Evolutionary conservation across 1,140 invertebrate genomes (phyloP).

Genomic region (Drosophila bipectinata): DNA sequence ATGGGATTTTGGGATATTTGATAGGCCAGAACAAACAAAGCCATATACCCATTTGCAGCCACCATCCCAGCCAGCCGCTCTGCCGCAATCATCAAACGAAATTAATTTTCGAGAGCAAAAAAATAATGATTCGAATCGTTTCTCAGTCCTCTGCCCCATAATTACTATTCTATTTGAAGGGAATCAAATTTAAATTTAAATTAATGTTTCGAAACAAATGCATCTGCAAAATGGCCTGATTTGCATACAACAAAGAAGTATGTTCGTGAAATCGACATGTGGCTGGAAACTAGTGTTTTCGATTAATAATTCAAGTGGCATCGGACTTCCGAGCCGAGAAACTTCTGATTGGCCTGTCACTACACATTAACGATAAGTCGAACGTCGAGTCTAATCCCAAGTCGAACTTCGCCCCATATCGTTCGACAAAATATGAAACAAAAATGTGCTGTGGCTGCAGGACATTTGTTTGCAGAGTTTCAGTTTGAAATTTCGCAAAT

Average conservation of each 20-base stretch:
- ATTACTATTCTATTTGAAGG: conserved; percentile 42
- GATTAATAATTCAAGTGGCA: conserved; percentile 66
- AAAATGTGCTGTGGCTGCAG: background rate
- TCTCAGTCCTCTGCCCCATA: conserved; percentile 14
- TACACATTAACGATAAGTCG: conserved; percentile 56
- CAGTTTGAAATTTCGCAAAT: conserved; percentile 46
- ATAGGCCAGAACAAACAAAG: conserved; percentile 37
- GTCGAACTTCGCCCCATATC: background rate
- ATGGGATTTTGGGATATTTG: conserved; percentile 47
- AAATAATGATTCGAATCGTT: conserved; percentile 43
- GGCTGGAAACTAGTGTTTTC: conserved; percentile 49
- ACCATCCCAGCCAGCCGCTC: background rate
- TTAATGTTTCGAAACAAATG: conserved; percentile 39
- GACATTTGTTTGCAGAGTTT: conserved; percentile 51
- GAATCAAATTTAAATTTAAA: conserved; percentile 60
- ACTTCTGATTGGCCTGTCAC: conserved; percentile 33
- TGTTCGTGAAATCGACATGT: conserved; percentile 18
- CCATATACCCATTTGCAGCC: conserved; percentile 2
- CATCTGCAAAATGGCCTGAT: conserved; percentile 44
- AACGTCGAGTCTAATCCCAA: conserved; percentile 3
- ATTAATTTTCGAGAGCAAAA: conserved; percentile 45
- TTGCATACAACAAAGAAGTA: conserved; percentile 35
- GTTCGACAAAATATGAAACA: background rate
- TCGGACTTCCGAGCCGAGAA: conserved; percentile 1
- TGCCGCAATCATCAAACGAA: conserved; percentile 23